Evolutionary conservation across 1,140 invertebrate species (phyloP), one percentile per base, ranked within the genome.

Genomic region (Drosophila equinoxialis): DNA sequence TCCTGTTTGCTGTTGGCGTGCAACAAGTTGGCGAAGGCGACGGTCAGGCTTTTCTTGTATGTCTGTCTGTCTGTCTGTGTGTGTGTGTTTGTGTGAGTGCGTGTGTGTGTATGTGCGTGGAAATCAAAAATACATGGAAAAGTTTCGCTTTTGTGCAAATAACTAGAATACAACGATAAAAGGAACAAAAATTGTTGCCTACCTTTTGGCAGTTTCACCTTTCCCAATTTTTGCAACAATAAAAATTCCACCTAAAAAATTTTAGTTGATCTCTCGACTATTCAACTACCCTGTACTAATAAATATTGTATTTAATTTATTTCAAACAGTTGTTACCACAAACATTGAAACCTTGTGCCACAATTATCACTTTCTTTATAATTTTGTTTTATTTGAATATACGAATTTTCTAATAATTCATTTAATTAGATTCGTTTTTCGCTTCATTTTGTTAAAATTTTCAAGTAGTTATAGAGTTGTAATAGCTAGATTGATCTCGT

Each of bases 21-120:
- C 82, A 85, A 85, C 82, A 85, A 85, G 82, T 85, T 85, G 82
- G 59, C 60, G 10, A 39, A 23, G n/a, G 39, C n/a, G n/a, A 10
- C 41, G 61, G 61, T 63, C 61, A 63, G 42, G 42, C 57, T 41
- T 6, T 48, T 11, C 17, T 10, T 35, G 23, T 1, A 3, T 55
- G 26, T 45, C 54, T 68, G 58, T 64, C 2, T 35, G 33, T 0
- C n/a, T 10, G 7, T 37, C 7, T 35, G 23, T 1, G 5, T 55
- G 20, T 45, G 45, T 68, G 59, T 66, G 55, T 58, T 51, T 69
- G 59, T 33, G 33, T 55, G 48, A 61, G 7, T 30, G 59, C 63
- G 65, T 58, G 55, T 69, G 59, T 33, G 33, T 55, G 48, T 65
- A 13, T 30, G 59, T 68, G 65, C 55, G 37, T 37, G 63, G 71